Percentiles rank a stretch among this genome's conserved stretches.
These are phyloP conservation scores for Dolichomitus sp. DNA, from an alignment of 2,888 invertebrate species.

Conservation along the genomic window DNA sequence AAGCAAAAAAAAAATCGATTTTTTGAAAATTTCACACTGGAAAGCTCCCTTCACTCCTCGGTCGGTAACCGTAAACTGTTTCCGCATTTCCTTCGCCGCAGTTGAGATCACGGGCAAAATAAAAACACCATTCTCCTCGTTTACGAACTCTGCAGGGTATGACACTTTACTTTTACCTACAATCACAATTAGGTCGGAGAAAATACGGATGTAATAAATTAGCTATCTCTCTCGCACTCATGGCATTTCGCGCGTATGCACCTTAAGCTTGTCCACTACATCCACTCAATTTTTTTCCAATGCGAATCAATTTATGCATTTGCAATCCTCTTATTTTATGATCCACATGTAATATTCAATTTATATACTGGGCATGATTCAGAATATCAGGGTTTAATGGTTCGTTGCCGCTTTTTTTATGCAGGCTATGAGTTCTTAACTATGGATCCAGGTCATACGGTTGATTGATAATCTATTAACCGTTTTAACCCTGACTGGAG, in stretches of 20 bases:
- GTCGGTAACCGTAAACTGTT: background rate
- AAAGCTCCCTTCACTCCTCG: background rate
- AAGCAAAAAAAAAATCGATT: too few relatives aligned
- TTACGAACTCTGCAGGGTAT: background rate
- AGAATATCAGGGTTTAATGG: background rate
- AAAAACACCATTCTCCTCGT: background rate
- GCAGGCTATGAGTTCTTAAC: background rate
- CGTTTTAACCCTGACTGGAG: conserved; percentile 54
- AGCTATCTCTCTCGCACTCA: too few relatives aligned
- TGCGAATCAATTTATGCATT: too few relatives aligned
- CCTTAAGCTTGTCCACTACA: too few relatives aligned
- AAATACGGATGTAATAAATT: background rate
- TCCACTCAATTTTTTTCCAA: too few relatives aligned
- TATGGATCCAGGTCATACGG: conserved; percentile 53
- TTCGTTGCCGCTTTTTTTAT: background rate
- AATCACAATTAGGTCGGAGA: conserved; percentile 16
- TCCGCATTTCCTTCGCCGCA: background rate
- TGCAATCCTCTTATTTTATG: too few relatives aligned
- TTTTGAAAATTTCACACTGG: too few relatives aligned
- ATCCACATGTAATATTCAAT: too few relatives aligned
- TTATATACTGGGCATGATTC: too few relatives aligned
- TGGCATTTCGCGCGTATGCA: too few relatives aligned
- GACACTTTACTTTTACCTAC: background rate
- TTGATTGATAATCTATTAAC: conserved; percentile 60
- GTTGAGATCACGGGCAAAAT: background rate